Evolutionary conservation across 2,888 invertebrate species (phyloP).

Genomic region (Plusia festucae): DNA sequence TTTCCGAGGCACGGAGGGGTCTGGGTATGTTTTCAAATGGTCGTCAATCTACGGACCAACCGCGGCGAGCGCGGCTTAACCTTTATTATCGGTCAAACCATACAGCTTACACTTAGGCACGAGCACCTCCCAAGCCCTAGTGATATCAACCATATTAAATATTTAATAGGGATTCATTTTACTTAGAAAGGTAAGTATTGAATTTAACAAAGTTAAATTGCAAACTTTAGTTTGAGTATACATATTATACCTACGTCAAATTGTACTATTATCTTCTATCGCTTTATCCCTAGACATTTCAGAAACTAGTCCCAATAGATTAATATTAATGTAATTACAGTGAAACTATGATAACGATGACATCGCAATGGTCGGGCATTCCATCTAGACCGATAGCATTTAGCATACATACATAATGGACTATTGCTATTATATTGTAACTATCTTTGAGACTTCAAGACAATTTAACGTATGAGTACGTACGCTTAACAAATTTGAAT

Average conservation of each 20-base stretch:
- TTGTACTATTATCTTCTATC: neutral
- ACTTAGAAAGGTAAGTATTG: no score
- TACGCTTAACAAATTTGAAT: neutral
- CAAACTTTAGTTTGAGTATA: neutral
- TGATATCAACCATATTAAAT: no score
- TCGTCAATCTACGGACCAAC: no score
- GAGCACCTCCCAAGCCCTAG: no score
- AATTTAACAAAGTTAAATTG: no score
- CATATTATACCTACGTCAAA: neutral
- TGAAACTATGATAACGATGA: neutral
- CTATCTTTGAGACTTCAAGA: neutral
- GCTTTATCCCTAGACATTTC: neutral
- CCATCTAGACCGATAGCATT: constrained; percentile 16
- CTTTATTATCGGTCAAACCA: no score
- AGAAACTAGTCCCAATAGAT: constrained; percentile 9
- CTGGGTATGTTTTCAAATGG: no score
- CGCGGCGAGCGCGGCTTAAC: no score
- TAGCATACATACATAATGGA: constrained; percentile 48
- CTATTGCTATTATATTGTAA: constrained; percentile 16
- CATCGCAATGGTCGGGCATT: constrained; percentile 3
- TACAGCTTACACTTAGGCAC: no score
- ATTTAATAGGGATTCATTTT: no score
- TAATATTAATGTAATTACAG: constrained; percentile 29
- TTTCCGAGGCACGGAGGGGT: no score
- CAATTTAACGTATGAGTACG: neutral